Evolutionary conservation across 2,797 vertebrate species (phyloP), one percentile per base, ranked within the genome.

Genomic region (Phalloptychus januarius): DNA sequence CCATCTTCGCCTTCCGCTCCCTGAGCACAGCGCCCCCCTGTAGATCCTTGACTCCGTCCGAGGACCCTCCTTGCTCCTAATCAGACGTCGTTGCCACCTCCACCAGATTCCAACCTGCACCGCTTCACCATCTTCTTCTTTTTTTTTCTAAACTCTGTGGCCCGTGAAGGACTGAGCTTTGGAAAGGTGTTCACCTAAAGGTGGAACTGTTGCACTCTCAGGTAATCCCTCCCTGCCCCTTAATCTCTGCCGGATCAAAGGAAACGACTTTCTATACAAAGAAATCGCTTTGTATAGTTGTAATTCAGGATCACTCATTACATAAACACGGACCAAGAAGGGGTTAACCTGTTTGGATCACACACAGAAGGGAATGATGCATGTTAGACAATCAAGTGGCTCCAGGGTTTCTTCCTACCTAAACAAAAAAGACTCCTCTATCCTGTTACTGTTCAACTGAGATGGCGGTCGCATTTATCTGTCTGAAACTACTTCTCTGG

Each of bases 1-100:
- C 97, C 80, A 96, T 95, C 88, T 98, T 97, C 79, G 95, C 97
- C 88, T 98, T 98, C 93, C 96, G 96, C 50, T 97, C 97, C 67
- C 89, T 98, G 88, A 97, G 96, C 95, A 95, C 96, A 25, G 96
- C 94, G 83, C 96, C 96, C 73, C 96, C 96, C 31, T 95, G 96
- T 93, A 97, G 97, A 89, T 96, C 97, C 0, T 88, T 97, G 87
- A 95, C 94, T 80, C 94, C 95, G 2, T 95, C 94, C 2, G 97
- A 97, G 90, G 97, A 98, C 84, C 95, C 96, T 23, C 94, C 96
- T 40, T 96, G 96, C 80, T 87, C 92, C 45, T 95, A 93, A 94
- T 76, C 75, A 83, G 63, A 83, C 18, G n/a, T 1, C 70, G 25
- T 48, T 33, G 12, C 25, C 40, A 8, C 38, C 23, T 23, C 73